Percentiles rank a stretch among this genome's conserved stretches.
Evolutionary conservation across 2,113 vertebrate genomes (phyloP).

Genomic region (Carassius auratus): DNA sequence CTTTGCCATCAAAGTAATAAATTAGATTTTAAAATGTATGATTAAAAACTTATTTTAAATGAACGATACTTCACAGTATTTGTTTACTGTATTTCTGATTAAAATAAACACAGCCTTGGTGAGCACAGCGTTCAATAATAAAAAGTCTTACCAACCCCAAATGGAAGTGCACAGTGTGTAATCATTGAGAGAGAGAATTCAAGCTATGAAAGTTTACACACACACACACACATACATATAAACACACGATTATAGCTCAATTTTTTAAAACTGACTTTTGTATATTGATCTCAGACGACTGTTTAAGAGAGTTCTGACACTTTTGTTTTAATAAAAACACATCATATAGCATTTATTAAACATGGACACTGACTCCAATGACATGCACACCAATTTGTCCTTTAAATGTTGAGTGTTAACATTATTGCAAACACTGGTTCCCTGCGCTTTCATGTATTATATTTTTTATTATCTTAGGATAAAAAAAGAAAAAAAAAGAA

Average conservation of each 20-base stretch:
- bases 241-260: neutral
- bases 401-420: conserved; percentile 76
- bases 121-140: neutral
- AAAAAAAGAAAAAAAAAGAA: conserved; percentile 68
- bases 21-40: too few species aligned
- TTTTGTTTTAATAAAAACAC: conserved; percentile 75
- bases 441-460: conserved; percentile 81
- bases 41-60: neutral
- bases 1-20: neutral
- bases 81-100: neutral
- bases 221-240: too few species aligned
- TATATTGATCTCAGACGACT: conserved; percentile 25
- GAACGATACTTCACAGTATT: neutral
- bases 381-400: conserved; percentile 76
- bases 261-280: conserved; percentile 54
- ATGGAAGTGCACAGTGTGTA: neutral
- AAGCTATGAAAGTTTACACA: too few species aligned
- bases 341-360: conserved; percentile 79
- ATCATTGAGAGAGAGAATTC: neutral
- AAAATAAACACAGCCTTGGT: neutral
- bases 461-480: conserved; percentile 82
- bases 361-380: conserved; percentile 77
- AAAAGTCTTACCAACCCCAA: neutral
- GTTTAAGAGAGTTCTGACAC: conserved; percentile 60
- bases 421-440: conserved; percentile 79